Base-by-base conservation (phyloP, 1,140 invertebrate genomes). In the Drosophila obscura region DNA sequence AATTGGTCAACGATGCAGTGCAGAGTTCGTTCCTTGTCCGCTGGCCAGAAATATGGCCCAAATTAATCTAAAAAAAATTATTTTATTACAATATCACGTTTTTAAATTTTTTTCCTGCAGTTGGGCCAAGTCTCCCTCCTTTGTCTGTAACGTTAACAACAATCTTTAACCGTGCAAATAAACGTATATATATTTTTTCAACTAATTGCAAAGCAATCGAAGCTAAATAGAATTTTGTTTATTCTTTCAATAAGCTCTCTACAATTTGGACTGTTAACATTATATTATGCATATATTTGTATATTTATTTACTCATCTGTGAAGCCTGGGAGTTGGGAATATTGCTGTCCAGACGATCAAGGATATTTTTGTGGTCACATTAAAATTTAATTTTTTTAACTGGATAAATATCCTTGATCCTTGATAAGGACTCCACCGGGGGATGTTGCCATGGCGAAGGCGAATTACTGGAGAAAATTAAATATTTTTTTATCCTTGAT, bases 11-110 rank as follows among this genome's bases (percentile, higher is more conserved):
- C 51, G 64, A 75, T 49, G 69, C 80, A 28, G 76, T 73, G 26
- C 68, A 78, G 24, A 61, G 60, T 28, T 74, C 77, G 31, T 61
- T 74, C 39, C 46, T 76, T 41, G 53, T 74, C 43, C 73, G 73
- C 46, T 80, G 80, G 71, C 80, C 80, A 7, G 77, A 77, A 39
- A 9, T 84, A 26, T 90, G 83, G 83, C 65, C 75, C 35, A 88
- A 91, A 26, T 56, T 90, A n/a, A 90, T 90, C 24, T 91, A 88
- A 74, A 46, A 11, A 28, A 28, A 28, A 13, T 39, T 16, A 26
- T 15, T 58, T 19, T 19, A 45, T 39, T 13, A 35, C 9, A 35
- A 2, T 35, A 39, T 39, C 35, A 39, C 11, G 22, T 39, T 41
- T 7, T 39, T 24, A 16, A 53, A 16, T 45, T 28, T 5, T 5